These are phyloP conservation scores for Eleginops maclovinus DNA, from an alignment of 2,113 vertebrate species.

Conservation along the genomic window DNA sequence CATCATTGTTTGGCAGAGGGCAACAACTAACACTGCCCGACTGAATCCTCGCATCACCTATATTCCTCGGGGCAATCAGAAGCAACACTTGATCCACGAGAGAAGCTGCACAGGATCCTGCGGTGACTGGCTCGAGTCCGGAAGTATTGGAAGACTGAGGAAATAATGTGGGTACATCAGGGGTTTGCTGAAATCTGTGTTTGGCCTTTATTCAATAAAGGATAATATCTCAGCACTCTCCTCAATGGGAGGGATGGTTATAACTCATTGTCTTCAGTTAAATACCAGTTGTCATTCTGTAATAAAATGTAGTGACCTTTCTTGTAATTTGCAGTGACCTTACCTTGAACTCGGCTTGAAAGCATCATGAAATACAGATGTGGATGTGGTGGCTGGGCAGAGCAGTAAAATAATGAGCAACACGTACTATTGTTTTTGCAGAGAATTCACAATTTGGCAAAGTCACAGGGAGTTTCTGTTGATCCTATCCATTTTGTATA, in stretches of 20 bases:
- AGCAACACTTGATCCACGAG: conserved; percentile 32
- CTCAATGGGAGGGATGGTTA: conserved; percentile 11
- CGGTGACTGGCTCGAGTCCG: conserved; percentile 40
- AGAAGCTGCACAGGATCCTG: conserved; percentile 19
- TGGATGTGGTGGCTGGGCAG: conserved; percentile 22
- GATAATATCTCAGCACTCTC: conserved; percentile 17
- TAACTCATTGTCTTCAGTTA: conserved; percentile 51
- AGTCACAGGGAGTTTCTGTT: not conserved
- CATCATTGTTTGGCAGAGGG: conserved; percentile 51
- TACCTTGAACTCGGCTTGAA: conserved; percentile 64
- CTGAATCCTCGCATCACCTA: conserved; percentile 21
- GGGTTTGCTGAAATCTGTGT: conserved; percentile 22
- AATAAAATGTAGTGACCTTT: conserved; percentile 57
- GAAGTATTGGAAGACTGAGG: not conserved
- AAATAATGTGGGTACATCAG: conserved; percentile 18
- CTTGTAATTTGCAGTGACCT: conserved; percentile 66
- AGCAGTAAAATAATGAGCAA: no score
- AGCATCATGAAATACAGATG: conserved; percentile 68
- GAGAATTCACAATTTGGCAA: not conserved
- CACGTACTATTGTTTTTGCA: not conserved
- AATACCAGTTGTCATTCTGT: conserved; percentile 57
- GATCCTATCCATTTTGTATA: not conserved
- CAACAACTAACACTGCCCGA: conserved; percentile 24
- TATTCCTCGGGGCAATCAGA: conserved; percentile 59
- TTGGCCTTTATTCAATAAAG: conserved; percentile 27